A percentile compares a stretch with the other conserved stretches of the same genome.
These are phyloP conservation scores for Drosophila azteca DNA, from an alignment of 1,140 invertebrate species.

Conservation along the genomic window DNA sequence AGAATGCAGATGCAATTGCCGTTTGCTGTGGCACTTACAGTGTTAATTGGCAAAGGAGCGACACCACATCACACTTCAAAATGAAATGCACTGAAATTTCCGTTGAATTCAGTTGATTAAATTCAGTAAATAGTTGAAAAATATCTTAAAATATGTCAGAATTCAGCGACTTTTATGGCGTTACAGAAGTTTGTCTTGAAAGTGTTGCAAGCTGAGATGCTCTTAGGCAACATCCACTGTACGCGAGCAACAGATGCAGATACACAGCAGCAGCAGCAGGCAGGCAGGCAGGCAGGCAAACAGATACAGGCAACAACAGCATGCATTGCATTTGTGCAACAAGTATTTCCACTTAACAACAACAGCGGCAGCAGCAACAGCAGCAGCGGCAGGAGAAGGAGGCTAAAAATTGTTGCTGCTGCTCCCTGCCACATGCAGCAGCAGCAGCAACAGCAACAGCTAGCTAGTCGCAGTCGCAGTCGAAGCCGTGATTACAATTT, in stretches of 20 bases:
- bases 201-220: neutral
- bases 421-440: constrained; percentile 47
- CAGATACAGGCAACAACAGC: constrained; percentile 36
- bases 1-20: constrained; percentile 63
- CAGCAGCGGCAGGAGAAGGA: constrained; percentile 1
- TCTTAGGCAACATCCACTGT: constrained; percentile 49
- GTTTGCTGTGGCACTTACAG: constrained; percentile 49
- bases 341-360: constrained; percentile 83
- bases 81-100: too few relatives aligned
- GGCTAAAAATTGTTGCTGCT: constrained; percentile 42
- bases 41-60: constrained; percentile 33
- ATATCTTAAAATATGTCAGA: too few relatives aligned
- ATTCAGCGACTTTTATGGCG: too few relatives aligned
- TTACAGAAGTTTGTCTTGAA: too few relatives aligned
- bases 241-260: constrained; percentile 55
- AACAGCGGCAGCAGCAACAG: constrained; percentile 41
- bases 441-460: constrained; percentile 1
- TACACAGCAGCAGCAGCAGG: constrained; percentile 49
- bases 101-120: too few relatives aligned
- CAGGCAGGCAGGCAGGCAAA: constrained; percentile 11
- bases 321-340: constrained; percentile 82
- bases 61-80: too few relatives aligned
- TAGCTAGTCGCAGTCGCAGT: constrained; percentile 14
- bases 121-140: too few relatives aligned
- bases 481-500: constrained; percentile 81